A percentile compares a stretch with the other conserved stretches of the same genome.
These are phyloP conservation scores for Proteles cristata DNA, from an alignment of 2,113 vertebrate species.

Conservation along the genomic window DNA sequence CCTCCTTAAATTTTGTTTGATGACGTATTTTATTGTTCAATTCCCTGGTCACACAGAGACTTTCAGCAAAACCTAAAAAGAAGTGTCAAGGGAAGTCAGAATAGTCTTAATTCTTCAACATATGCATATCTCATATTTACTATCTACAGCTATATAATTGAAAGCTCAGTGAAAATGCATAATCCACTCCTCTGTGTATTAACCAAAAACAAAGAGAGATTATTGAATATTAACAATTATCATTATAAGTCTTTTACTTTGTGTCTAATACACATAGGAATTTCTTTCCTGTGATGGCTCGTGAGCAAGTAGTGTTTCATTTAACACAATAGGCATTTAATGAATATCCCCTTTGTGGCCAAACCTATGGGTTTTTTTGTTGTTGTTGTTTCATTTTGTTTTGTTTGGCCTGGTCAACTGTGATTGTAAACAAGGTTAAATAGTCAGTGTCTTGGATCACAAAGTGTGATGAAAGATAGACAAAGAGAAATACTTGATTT, in stretches of 20 bases:
- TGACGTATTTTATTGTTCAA: conserved; percentile 6
- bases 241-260: background rate
- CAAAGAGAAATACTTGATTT: conserved; percentile 37
- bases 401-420: background rate
- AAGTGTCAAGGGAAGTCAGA: background rate
- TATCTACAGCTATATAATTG: conserved; percentile 39
- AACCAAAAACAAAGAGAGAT: conserved; percentile 38
- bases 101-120: conserved; percentile 47
- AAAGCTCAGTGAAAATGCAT: conserved; percentile 47
- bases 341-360: background rate
- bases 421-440: conserved; percentile 22
- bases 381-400: background rate
- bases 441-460: background rate
- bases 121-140: conserved; percentile 31
- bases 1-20: background rate
- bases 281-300: background rate
- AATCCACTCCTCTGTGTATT: conserved; percentile 43
- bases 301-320: background rate
- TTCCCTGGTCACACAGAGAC: background rate
- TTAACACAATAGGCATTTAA: conserved; percentile 2
- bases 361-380: background rate
- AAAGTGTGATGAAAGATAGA: conserved; percentile 30
- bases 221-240: conserved; percentile 44
- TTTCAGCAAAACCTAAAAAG: conserved; percentile 30
- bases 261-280: background rate